phyloP scores from a whole-genome alignment of 1,140 invertebrate species.

The Rhagoletis zephyria region DNA sequence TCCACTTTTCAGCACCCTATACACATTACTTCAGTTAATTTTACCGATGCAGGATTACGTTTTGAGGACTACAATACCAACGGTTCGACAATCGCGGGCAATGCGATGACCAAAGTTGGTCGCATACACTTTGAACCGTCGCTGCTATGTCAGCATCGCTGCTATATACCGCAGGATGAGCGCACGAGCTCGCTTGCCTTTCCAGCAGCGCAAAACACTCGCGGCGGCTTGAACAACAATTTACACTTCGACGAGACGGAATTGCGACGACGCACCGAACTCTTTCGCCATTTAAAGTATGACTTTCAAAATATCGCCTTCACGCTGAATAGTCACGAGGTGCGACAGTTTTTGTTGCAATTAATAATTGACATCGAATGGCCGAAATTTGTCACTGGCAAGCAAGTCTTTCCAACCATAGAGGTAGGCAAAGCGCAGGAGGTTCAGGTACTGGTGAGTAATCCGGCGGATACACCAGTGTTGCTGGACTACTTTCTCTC shows the following conservation, averaged over 20 bases:
- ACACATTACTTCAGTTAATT: slow-evolving; percentile 76
- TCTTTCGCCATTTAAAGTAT: slow-evolving; percentile 65
- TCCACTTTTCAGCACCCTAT: slow-evolving; percentile 84
- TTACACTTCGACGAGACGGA: slow-evolving; percentile 64
- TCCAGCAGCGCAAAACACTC: slow-evolving; percentile 56
- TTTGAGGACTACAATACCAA: slow-evolving; percentile 75
- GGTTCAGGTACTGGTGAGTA: slow-evolving; percentile 63
- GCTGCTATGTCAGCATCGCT: slow-evolving; percentile 80
- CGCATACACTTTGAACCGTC: slow-evolving; percentile 80
- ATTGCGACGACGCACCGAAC: slow-evolving; percentile 66
- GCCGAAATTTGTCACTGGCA: slow-evolving; percentile 68
- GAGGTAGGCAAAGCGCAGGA: slow-evolving; percentile 66
- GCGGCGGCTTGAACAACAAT: slow-evolving; percentile 37
- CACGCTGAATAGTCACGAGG: slow-evolving; percentile 65
- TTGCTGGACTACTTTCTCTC: slow-evolving; percentile 67
- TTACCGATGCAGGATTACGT: slow-evolving; percentile 62
- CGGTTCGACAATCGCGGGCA: slow-evolving; percentile 68
- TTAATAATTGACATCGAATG: slow-evolving; percentile 67
- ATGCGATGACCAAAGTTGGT: slow-evolving; percentile 75
- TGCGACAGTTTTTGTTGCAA: slow-evolving; percentile 67
- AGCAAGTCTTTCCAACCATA: slow-evolving; percentile 62
- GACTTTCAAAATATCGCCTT: slow-evolving; percentile 65
- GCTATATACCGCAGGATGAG: slow-evolving; percentile 77
- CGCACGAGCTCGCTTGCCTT: background rate
- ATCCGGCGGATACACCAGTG: slow-evolving; percentile 66